Base-by-base conservation (phyloP, 2,797 vertebrate genomes). In the Acrossocheilus fasciatus region DNA sequence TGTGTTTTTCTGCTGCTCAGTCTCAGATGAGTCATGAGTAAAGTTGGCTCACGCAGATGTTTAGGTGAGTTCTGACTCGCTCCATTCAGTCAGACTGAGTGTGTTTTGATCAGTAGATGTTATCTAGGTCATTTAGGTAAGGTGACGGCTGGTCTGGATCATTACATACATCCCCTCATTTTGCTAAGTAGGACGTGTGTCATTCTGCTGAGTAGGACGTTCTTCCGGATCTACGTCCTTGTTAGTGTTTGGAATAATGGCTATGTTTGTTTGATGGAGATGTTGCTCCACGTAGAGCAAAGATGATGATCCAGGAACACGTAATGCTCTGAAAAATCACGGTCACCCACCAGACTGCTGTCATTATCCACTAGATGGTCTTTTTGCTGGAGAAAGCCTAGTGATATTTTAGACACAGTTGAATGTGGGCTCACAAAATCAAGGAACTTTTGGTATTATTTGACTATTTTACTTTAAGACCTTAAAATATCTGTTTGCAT, bases 91-190 rank as follows among this genome's bases (percentile, higher is more conserved):
- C 54, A 10, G 20, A 23, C 8, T 2, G n/a, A 66, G 26, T 30
- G 26, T 30, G 8, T 34, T 7, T 7, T 34, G 64, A 34, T 66
- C n/a, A 66, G 64, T 34, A 66, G 64, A 7, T 66, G 64, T 66
- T 14, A 74, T 73, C n/a, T 23, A 45, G 81, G 81, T 83, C 69
- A 59, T 30, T 20, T 59, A 52, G 20, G 11, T 43, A 45, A 41
- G 50, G 39, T 57, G 77, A 82, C 23, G 36, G 52, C 36, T 50
- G 79, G 64, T 64, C 57, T 80, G 39, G 57, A 62, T 30, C 57
- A 4, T 80, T 41, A 80, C 20, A 4, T 4, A 43, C 8, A 26
- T 59, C 34, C 52, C 52, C 20, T 78, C 36, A 18, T 79, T 79
- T 62, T 41, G 12, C 14, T 26, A 20, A 79, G 74, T 57, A 45